Evolutionary conservation across 2,797 vertebrate genomes (phyloP).

Genomic region (Cottoperca gobio): DNA sequence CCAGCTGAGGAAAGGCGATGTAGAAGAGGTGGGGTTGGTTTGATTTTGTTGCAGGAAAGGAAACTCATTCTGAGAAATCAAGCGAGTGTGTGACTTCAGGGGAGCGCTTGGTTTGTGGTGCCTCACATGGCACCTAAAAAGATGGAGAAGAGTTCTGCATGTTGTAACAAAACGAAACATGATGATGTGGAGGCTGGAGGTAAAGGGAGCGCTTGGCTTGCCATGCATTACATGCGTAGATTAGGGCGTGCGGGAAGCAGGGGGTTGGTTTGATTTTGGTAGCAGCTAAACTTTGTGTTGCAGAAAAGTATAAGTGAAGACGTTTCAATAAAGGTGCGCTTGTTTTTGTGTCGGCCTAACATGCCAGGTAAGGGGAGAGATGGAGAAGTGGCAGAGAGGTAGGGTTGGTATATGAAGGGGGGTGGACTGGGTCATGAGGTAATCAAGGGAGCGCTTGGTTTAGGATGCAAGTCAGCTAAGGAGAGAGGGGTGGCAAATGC

Average conservation of each 20-base stretch:
- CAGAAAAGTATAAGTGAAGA: not conserved
- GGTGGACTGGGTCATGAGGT: not conserved
- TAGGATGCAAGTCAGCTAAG: conserved; percentile 7
- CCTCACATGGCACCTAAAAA: not conserved
- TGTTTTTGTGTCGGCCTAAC: not conserved
- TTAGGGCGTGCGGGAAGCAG: not conserved
- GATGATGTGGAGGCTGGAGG: too few relatives aligned
- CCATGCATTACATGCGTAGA: not conserved
- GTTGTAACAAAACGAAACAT: too few relatives aligned
- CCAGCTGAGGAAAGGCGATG: not conserved
- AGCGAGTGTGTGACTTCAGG: not conserved
- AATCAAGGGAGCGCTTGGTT: conserved; percentile 17
- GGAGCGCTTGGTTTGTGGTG: conserved; percentile 1
- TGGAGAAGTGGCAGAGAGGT: not conserved
- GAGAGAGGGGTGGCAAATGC: too few relatives aligned
- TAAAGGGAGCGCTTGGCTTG: not conserved
- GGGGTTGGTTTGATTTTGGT: not conserved
- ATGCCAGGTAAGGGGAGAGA: not conserved
- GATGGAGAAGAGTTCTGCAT: not conserved
- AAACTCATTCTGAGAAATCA: not conserved
- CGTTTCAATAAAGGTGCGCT: conserved; percentile 8
- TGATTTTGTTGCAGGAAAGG: not conserved
- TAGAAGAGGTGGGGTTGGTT: not conserved
- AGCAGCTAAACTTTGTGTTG: too few relatives aligned
- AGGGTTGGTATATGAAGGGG: not conserved